phyloP scores from a whole-genome alignment of 2,888 invertebrate species.

The Ophion obscuratus region DNA sequence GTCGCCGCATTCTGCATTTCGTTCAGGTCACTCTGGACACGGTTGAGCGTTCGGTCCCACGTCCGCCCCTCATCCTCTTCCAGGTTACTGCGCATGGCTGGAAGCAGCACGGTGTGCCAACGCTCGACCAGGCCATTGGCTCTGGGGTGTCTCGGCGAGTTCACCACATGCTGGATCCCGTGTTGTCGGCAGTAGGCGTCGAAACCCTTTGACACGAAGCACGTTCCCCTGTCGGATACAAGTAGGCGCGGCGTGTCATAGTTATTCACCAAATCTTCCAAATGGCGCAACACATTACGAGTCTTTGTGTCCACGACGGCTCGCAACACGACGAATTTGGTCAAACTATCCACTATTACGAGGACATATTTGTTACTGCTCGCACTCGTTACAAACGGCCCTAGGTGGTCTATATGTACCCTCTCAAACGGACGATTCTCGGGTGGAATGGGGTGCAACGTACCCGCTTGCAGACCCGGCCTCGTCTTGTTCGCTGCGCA shows the following conservation, averaged over 20 bases:
- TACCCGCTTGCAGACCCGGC: slow-evolving; percentile 9
- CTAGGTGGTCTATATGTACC: neutral
- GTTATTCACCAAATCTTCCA: slow-evolving; percentile 53
- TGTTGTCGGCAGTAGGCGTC: slow-evolving; percentile 24
- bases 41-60: slow-evolving; percentile 1
- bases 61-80: slow-evolving; percentile 5
- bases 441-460: slow-evolving; percentile 6
- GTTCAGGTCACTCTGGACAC: slow-evolving; percentile 50
- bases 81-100: slow-evolving; percentile 32
- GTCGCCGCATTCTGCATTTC: slow-evolving; percentile 56
- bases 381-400: slow-evolving; percentile 21
- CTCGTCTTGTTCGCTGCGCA: neutral
- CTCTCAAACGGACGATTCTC: neutral
- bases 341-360: slow-evolving; percentile 17
- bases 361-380: slow-evolving; percentile 13
- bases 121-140: slow-evolving; percentile 62
- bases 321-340: slow-evolving; percentile 1
- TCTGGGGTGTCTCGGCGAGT: slow-evolving; percentile 59
- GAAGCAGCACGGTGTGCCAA: slow-evolving; percentile 52
- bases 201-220: slow-evolving; percentile 51
- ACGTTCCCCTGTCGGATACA: slow-evolving; percentile 63
- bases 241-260: slow-evolving; percentile 62
- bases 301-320: slow-evolving; percentile 13
- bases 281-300: slow-evolving; percentile 1
- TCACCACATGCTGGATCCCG: slow-evolving; percentile 59